phyloP scores from a whole-genome alignment of 1,140 invertebrate species.

The Zaprionus davidi region DNA sequence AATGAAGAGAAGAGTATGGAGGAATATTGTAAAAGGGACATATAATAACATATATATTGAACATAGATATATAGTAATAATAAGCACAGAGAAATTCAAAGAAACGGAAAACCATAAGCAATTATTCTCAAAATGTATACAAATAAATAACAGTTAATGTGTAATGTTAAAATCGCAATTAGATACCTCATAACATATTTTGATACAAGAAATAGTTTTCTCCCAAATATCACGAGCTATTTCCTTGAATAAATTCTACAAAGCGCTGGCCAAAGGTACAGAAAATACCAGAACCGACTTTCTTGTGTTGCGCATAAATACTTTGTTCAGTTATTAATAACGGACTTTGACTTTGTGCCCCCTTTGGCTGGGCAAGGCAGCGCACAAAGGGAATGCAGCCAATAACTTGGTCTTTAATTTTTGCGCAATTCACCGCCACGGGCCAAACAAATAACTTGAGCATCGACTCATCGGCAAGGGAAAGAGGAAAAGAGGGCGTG shows the following conservation, averaged over 20 bases:
- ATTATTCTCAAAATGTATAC: neutral
- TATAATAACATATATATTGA: too few species aligned
- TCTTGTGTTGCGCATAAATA: neutral
- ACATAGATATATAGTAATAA: too few species aligned
- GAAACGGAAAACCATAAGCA: too few species aligned
- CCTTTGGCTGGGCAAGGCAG: slow-evolving; percentile 25
- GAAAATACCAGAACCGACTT: neutral
- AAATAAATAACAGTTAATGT: neutral
- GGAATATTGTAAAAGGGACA: too few species aligned
- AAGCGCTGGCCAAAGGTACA: neutral
- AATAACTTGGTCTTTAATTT: slow-evolving; percentile 49
- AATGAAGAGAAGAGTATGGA: neutral
- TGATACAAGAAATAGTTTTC: neutral
- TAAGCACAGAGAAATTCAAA: too few species aligned
- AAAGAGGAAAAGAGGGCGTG: neutral
- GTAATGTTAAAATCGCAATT: neutral
- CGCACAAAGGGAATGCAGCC: slow-evolving; percentile 41
- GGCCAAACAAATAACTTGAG: slow-evolving; percentile 51
- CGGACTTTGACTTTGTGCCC: slow-evolving; percentile 56
- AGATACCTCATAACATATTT: neutral
- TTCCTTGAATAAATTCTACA: neutral
- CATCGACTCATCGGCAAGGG: neutral
- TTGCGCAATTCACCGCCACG: slow-evolving; percentile 40
- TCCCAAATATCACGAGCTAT: neutral
- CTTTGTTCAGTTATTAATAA: slow-evolving; percentile 60